Conservation (phyloP, 2,888 invertebrate genomes). For the Eretmocerus hayati region DNA sequence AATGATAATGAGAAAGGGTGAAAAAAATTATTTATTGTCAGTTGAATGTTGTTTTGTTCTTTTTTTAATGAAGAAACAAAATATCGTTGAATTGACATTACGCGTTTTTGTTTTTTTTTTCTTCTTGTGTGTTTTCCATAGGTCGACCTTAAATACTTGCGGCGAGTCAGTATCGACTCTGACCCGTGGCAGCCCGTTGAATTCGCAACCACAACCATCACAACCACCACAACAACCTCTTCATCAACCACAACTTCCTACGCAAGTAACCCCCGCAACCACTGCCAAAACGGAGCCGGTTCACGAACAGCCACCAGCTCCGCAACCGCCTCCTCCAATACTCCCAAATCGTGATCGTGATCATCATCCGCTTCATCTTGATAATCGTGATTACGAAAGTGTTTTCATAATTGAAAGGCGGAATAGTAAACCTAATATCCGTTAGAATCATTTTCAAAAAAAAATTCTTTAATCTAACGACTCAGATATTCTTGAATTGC, state of each 20-base stretch:
- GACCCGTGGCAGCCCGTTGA: conserved; percentile 49
- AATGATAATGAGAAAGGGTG: background rate
- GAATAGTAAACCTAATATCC: conserved; percentile 48
- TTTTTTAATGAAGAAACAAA: background rate
- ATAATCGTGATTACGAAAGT: conserved; percentile 65
- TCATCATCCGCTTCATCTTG: conserved; percentile 46
- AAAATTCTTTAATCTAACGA: no score
- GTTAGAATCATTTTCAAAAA: conserved; percentile 38
- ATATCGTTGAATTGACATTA: conserved; percentile 28
- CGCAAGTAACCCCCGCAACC: conserved; percentile 46
- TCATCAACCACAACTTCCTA: conserved; percentile 46
- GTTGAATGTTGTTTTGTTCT: background rate
- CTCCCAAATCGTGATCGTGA: conserved; percentile 47
- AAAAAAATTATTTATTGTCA: background rate
- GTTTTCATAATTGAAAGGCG: conserved; percentile 61
- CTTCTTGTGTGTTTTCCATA: conserved; percentile 46
- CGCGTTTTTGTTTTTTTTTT: conserved; percentile 38
- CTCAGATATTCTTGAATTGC: no score
- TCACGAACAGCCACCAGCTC: conserved; percentile 42
- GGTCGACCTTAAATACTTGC: conserved; percentile 48
- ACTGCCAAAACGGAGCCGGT: conserved; percentile 46
- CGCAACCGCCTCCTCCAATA: conserved; percentile 22
- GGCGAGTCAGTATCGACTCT: conserved; percentile 48
- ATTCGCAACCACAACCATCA: conserved; percentile 45
- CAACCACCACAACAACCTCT: conserved; percentile 43